Evolutionary conservation across 1,140 invertebrate genomes (phyloP).

Genomic region (Hycleus cichorii): DNA sequence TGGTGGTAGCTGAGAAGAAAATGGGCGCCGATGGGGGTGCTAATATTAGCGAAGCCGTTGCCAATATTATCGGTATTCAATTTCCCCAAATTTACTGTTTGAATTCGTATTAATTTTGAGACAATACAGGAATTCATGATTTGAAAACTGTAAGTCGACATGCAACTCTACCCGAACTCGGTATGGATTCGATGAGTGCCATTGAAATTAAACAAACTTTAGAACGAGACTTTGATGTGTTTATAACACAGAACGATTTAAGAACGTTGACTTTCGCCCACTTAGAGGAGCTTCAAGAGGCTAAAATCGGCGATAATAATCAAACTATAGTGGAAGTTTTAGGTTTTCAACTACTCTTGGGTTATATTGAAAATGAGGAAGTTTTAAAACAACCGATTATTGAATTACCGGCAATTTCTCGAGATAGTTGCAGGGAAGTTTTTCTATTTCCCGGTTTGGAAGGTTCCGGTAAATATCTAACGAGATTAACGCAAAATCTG

Average conservation of each 20-base stretch:
- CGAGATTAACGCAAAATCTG: neutral
- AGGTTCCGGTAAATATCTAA: too few relatives aligned
- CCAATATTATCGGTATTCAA: conserved; percentile 48
- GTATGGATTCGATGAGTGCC: conserved; percentile 90
- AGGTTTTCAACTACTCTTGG: neutral
- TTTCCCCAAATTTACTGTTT: too few relatives aligned
- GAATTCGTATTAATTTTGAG: too few relatives aligned
- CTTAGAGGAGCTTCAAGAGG: neutral
- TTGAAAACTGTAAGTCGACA: conserved; percentile 48
- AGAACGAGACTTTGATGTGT: conserved; percentile 58
- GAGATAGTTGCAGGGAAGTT: neutral
- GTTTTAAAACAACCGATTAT: neutral
- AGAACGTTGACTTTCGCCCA: conserved; percentile 40
- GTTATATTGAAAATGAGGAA: neutral
- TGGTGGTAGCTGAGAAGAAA: conserved; percentile 68
- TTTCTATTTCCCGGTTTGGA: neutral
- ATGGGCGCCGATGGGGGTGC: conserved; percentile 39
- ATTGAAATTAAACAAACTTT: conserved; percentile 69
- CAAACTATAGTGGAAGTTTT: neutral
- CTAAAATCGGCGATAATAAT: neutral
- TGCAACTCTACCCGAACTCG: conserved; percentile 70
- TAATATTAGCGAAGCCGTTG: conserved; percentile 53
- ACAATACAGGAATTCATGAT: neutral
- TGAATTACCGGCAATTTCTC: neutral
- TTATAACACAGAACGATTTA: conserved; percentile 54